These are phyloP conservation scores for Cephus pygmeus DNA, from an alignment of 2,888 invertebrate species.

Conservation along the genomic window DNA sequence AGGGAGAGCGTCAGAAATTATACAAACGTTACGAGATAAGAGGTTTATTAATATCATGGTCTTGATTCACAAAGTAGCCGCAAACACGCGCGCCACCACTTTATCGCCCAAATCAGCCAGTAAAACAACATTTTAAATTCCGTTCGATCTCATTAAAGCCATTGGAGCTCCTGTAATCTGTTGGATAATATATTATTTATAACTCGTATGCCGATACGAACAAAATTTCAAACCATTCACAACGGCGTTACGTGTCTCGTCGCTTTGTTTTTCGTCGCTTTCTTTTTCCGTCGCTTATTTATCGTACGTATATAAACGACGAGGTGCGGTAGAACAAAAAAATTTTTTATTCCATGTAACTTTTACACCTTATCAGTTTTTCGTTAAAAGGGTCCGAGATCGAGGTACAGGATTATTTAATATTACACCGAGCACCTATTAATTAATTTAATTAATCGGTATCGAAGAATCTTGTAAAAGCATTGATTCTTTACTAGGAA, in stretches of 20 bases:
- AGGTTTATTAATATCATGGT: background rate
- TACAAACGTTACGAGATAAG: background rate
- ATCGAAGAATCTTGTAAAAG: background rate
- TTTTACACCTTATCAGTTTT: background rate
- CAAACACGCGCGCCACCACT: background rate
- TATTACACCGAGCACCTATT: background rate
- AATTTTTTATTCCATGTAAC: background rate
- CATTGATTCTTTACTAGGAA: background rate
- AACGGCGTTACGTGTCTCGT: background rate
- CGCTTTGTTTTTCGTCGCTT: background rate
- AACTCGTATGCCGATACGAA: background rate
- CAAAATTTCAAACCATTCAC: background rate
- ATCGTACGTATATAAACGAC: background rate
- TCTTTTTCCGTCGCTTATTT: background rate
- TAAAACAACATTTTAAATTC: background rate
- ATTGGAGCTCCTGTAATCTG: background rate
- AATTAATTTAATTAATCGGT: background rate
- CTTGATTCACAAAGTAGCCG: background rate
- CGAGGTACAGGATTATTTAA: background rate
- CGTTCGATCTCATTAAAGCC: background rate
- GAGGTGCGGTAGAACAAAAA: background rate
- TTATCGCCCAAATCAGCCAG: background rate
- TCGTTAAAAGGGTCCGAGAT: background rate
- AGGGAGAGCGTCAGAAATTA: background rate
- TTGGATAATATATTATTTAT: background rate